Conservation (phyloP, 2,888 invertebrate genomes). For the Nomada fabriciana region DNA sequence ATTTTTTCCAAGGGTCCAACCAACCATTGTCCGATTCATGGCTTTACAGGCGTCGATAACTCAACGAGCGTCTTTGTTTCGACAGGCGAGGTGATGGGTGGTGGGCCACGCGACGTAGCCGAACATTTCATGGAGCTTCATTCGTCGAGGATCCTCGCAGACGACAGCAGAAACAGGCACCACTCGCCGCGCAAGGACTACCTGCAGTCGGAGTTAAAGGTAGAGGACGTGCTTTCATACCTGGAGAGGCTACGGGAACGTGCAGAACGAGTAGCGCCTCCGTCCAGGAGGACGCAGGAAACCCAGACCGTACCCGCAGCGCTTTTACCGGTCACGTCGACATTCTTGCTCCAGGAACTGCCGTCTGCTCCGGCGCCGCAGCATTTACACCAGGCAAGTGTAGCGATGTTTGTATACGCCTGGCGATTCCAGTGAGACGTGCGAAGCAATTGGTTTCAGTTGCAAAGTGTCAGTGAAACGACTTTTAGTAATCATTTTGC, state of each 20-base stretch:
- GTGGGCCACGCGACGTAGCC: constrained; percentile 81
- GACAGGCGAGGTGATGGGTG: constrained; percentile 80
- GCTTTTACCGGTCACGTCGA: constrained; percentile 76
- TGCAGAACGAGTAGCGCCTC: constrained; percentile 80
- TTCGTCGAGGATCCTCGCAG: constrained; percentile 76
- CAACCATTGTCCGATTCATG: no score
- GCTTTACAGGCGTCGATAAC: not conserved
- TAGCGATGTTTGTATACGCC: no score
- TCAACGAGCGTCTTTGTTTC: not conserved
- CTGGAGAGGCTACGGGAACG: constrained; percentile 81
- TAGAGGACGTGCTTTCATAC: constrained; percentile 80
- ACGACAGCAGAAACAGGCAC: constrained; percentile 76
- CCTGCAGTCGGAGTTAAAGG: constrained; percentile 76
- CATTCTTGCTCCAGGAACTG: constrained; percentile 80
- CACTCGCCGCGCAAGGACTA: constrained; percentile 79
- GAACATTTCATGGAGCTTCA: constrained; percentile 82
- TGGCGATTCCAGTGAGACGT: no score
- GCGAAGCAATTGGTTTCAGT: no score
- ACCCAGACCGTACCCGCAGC: constrained; percentile 81
- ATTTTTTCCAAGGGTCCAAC: not conserved
- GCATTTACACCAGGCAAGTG: constrained; percentile 78
- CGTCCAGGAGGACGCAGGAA: constrained; percentile 81
- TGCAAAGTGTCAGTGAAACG: no score
- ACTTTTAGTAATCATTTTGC: no score
- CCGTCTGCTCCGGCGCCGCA: constrained; percentile 76